Evolutionary conservation across 1,140 invertebrate genomes (phyloP).

Genomic region (Zaprionus ornatus): DNA sequence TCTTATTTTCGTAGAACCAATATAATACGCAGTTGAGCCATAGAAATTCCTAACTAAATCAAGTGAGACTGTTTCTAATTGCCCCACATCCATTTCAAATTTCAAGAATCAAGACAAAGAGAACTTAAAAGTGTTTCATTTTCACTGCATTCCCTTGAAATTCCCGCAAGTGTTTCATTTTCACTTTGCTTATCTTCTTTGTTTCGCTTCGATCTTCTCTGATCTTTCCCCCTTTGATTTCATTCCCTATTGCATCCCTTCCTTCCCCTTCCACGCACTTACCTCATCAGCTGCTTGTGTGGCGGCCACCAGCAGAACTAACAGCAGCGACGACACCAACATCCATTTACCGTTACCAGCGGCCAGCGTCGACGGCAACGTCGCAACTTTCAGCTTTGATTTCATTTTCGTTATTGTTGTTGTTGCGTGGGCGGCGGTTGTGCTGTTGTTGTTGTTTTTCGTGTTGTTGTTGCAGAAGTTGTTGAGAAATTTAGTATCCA

Average conservation of each 20-base stretch:
- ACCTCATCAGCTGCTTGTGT: conserved; percentile 75
- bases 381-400: conserved; percentile 66
- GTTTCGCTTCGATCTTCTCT: neutral
- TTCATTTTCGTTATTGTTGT: conserved; percentile 55
- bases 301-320: conserved; percentile 59
- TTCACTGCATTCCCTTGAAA: neutral
- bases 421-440: conserved; percentile 18
- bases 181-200: neutral
- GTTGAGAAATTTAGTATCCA: conserved; percentile 42
- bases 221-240: neutral
- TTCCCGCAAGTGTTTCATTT: neutral
- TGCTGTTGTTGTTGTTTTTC: neutral
- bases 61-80: neutral
- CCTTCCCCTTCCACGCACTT: conserved; percentile 32
- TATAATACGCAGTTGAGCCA: too few relatives aligned
- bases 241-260: neutral
- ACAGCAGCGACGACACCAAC: conserved; percentile 52
- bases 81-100: neutral
- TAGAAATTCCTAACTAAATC: neutral
- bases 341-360: conserved; percentile 51
- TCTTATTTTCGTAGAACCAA: too few relatives aligned
- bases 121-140: neutral
- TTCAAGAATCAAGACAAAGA: neutral
- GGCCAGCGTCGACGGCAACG: conserved; percentile 38
- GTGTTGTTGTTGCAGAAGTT: conserved; percentile 23